phyloP scores from a whole-genome alignment of 2,797 vertebrate genomes.

The Aphelocoma californica region DNA sequence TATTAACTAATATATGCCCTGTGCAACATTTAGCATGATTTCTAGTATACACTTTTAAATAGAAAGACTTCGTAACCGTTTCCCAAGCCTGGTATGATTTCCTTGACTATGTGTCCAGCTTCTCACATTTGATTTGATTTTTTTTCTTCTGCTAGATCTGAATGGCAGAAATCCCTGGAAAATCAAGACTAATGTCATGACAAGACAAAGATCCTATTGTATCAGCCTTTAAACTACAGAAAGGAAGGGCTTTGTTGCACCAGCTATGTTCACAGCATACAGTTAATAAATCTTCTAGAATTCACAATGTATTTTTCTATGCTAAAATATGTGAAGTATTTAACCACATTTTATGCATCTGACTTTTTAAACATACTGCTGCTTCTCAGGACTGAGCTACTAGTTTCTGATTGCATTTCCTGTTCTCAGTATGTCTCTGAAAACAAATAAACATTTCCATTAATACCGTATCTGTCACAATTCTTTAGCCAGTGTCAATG shows the following conservation, averaged over 20 bases:
- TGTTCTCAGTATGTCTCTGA: not conserved
- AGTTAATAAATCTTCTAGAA: conserved; percentile 23
- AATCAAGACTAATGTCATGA: conserved; percentile 8
- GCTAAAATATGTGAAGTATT: conserved; percentile 57
- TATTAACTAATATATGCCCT: not conserved
- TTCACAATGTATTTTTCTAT: conserved; percentile 37
- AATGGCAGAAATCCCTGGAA: conserved; percentile 12
- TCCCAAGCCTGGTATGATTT: not conserved
- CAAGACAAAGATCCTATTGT: conserved; percentile 25
- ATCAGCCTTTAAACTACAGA: conserved; percentile 9
- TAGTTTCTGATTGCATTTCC: not conserved
- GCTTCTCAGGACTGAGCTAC: not conserved
- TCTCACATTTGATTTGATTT: not conserved
- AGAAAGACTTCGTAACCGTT: not conserved
- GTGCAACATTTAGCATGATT: accelerated
- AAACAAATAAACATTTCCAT: conserved; percentile 45
- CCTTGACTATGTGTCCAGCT: not conserved
- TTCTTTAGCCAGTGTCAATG: not conserved
- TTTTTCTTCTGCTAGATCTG: not conserved
- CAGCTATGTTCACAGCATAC: not conserved
- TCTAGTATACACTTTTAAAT: not conserved
- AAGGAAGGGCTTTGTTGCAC: conserved; percentile 43
- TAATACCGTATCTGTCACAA: conserved; percentile 19
- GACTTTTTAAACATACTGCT: conserved; percentile 30
- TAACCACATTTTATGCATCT: conserved; percentile 17